Evolutionary conservation across 2,888 invertebrate genomes (phyloP), one percentile per base, ranked within the genome.

Genomic region (Eilema griseolum): DNA sequence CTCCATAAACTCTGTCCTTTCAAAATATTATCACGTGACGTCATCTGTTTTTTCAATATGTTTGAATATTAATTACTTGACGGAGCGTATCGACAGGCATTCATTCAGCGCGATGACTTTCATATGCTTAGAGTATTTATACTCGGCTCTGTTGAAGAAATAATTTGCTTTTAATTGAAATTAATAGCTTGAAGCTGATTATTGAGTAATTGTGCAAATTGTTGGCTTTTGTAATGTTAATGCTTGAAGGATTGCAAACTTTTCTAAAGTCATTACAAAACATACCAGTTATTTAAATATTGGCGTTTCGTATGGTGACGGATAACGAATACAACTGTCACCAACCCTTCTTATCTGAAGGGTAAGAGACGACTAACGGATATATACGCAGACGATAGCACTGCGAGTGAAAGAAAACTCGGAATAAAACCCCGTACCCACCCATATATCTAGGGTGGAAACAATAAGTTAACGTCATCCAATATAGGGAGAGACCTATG

Each of bases 91-190:
- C 66, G 75, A 80, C 65, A 70, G 65, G 70, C 75, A 72, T 80
- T 80, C 71, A 72, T 78, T 56, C 71, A 23, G 37, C 56, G 46
- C 69, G 61, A 75, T 79, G 75, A 78, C 75, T 76, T 72, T 62
- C 71, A 78, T 69, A 78, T 78, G 76, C 73, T 81, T 78, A 70
- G 76, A 75, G 67, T 69, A 26, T 67, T 66, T 64, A 77, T 68
- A 73, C 73, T 73, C 56, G 56, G 20, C 57, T 59, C 57, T 16
- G 26, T 14, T 24, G 26, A 10, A 59, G 24, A 26, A 59, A 59
- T 59, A 26, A 59, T 59, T 59, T 59, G 26, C 12, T 59, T 24
- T 52, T 52, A 52, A 52, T 52, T 52, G 52, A 52, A 52, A 52
- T 52, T n/a, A 52, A 52, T 52, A 52, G n/a, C 52, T n/a, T 52